phyloP scores from a whole-genome alignment of 2,113 vertebrate genomes.

The Edolisoma coerulescens region DNA sequence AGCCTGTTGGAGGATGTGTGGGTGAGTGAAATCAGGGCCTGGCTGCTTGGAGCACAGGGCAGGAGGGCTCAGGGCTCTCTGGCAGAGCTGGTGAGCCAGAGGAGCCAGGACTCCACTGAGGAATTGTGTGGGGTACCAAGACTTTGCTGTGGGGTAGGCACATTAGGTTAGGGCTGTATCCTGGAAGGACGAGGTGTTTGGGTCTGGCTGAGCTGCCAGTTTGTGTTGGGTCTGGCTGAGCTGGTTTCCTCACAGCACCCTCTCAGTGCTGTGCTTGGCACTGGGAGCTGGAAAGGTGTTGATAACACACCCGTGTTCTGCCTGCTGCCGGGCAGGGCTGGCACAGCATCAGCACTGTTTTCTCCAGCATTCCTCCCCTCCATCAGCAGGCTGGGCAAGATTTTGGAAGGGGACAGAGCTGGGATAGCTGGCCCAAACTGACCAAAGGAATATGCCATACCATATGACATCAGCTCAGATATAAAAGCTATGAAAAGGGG shows the following conservation, averaged over 20 bases:
- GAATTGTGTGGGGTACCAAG: background rate
- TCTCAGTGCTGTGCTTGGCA: background rate
- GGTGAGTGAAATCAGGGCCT: background rate
- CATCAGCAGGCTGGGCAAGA: background rate
- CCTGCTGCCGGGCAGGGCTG: background rate
- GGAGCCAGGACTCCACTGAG: background rate
- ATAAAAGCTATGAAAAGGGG: background rate
- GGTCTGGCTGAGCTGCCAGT: background rate
- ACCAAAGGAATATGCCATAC: background rate
- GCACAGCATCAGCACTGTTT: background rate
- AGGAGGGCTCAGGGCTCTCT: background rate
- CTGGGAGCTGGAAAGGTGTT: background rate
- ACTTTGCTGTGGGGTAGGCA: background rate
- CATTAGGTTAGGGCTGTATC: rapidly evolving
- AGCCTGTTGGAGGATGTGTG: background rate
- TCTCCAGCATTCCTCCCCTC: background rate
- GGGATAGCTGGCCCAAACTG: background rate
- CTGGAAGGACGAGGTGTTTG: background rate
- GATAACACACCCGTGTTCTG: background rate
- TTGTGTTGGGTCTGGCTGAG: background rate
- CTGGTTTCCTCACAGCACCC: background rate
- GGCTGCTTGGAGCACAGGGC: background rate
- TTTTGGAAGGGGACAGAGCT: background rate
- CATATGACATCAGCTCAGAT: background rate
- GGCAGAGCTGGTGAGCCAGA: background rate